Percentiles rank a stretch among this genome's conserved stretches.
phyloP scores from a whole-genome alignment of 2,888 invertebrate species.

The Formica aserva region DNA sequence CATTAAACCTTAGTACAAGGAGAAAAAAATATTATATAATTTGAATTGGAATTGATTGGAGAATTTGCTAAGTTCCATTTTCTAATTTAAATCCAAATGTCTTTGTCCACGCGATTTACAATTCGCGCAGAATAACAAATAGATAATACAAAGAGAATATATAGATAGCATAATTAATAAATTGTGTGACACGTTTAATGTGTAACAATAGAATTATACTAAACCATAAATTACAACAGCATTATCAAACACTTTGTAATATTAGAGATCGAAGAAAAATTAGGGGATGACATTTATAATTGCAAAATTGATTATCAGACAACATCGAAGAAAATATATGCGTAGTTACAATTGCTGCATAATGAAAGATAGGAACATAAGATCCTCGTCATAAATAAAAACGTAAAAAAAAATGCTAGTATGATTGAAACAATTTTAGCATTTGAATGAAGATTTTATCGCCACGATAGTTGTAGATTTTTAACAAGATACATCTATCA shows the following conservation, averaged over 20 bases:
- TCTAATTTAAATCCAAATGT: slow-evolving; percentile 2
- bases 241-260: slow-evolving; percentile 20
- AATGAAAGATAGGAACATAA: slow-evolving; percentile 15
- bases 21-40: slow-evolving; percentile 30
- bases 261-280: slow-evolving; percentile 38
- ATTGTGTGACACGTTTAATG: background rate
- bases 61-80: slow-evolving; percentile 65
- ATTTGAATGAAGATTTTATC: slow-evolving; percentile 31
- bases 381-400: background rate
- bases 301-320: slow-evolving; percentile 5
- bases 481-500: slow-evolving; percentile 19
- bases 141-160: slow-evolving; percentile 15
- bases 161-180: background rate
- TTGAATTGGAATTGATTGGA: slow-evolving; percentile 30
- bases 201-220: background rate
- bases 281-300: slow-evolving; percentile 40
- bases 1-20: slow-evolving; percentile 46
- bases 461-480: slow-evolving; percentile 29
- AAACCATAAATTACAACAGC: slow-evolving; percentile 17
- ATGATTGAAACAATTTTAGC: slow-evolving; percentile 19
- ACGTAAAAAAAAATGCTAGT: background rate
- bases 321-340: background rate
- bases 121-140: slow-evolving; percentile 12
- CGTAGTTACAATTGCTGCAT: background rate
- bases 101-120: background rate